phyloP scores from a whole-genome alignment of 2,888 invertebrate species.

The Lithosia quadra region DNA sequence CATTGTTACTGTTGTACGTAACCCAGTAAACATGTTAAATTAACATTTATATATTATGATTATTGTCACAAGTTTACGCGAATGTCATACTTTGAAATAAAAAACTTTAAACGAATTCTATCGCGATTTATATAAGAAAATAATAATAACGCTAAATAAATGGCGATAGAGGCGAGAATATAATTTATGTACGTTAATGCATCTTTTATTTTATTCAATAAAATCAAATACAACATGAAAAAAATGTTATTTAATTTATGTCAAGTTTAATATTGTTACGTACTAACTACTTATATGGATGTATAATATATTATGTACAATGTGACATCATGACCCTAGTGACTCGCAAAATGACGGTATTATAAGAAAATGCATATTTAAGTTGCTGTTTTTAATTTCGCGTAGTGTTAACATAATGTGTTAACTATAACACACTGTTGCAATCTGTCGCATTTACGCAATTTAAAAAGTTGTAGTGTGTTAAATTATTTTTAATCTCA shows the following conservation, averaged over 20 bases:
- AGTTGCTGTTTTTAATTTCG: neutral
- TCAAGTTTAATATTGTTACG: neutral
- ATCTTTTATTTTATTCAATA: neutral
- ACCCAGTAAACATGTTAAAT: neutral
- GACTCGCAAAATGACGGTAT: neutral
- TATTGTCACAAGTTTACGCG: too few relatives aligned
- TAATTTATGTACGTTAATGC: too few relatives aligned
- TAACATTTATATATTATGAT: too few relatives aligned
- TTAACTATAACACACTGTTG: neutral
- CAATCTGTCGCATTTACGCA: conserved; percentile 4
- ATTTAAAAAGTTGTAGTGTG: neutral
- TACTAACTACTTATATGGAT: neutral
- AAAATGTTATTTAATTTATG: neutral
- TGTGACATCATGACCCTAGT: neutral
- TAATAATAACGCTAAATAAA: too few relatives aligned
- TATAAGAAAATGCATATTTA: neutral
- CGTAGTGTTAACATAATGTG: neutral
- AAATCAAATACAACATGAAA: neutral
- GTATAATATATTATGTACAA: neutral
- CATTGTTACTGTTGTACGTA: neutral
- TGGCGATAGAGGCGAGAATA: too few relatives aligned
- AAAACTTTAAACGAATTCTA: too few relatives aligned
- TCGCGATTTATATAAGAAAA: too few relatives aligned
- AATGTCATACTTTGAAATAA: too few relatives aligned
- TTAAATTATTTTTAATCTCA: neutral